Base-by-base conservation (phyloP, 2,113 vertebrate genomes). In the Pteruthius melanotis region DNA sequence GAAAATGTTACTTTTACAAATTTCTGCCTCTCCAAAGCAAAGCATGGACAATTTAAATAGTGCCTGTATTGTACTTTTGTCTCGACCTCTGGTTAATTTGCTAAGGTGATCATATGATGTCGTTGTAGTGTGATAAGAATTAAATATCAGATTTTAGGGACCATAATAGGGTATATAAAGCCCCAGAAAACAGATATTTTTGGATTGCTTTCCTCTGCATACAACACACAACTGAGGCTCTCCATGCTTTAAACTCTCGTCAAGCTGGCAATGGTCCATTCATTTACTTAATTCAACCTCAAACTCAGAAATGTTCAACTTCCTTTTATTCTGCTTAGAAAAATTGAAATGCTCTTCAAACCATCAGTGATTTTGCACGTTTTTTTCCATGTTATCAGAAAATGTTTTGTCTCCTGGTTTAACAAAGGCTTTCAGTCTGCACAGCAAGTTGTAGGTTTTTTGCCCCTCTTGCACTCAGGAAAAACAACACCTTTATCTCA, bases 401-500 rank as follows among this genome's bases (percentile, higher is more conserved):
- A 89, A 47, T 56, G 33, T 87, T 93, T 91, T 85, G 45, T 68
- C 49, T 83, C 18, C 31, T 72, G 39, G 40, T 72, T 94, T 91
- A 94, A 89, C 81, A 91, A 78, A 91, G 11, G 37, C n/a, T 87
- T 93, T 71, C 64, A 70, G 22, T 18, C 30, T 66, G 60, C 72
- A 39, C 47, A 74, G 59, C 39, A 71, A 83, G 64, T 69, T 92
- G 60, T 54, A 81, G 56, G 11, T 1, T 61, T 94, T 90, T 88
- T 78, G 35, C 69, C n/a, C 49, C 59, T 26, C 5, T 21, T 85
- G 50, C 30, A 35, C n/a, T 85, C 20, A 23, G 40, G 59, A 83
- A 85, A 88, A 94, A 76, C 18, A 71, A 15, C 53, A 61, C 35
- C 17, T 94, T 91, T 85, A 95, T 89, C 77, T 94, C 84, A 85